Evolutionary conservation across 2,113 vertebrate species (phyloP).

Genomic region (Stegostoma tigrinum): DNA sequence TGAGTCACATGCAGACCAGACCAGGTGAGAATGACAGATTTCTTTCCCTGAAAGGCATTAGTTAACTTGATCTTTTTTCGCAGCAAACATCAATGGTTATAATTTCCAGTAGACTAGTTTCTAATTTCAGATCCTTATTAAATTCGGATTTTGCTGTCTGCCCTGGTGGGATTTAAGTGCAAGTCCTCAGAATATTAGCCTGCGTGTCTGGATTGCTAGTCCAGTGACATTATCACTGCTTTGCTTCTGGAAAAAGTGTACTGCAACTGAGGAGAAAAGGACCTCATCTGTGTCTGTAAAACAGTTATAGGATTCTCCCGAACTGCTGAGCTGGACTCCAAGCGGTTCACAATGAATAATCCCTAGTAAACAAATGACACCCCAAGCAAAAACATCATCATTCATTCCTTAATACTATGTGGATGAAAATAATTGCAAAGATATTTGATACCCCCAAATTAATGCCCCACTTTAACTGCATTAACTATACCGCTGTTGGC

Average conservation of each 20-base stretch:
- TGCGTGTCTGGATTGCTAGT: too few species aligned
- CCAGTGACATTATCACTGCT: background rate
- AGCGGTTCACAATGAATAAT: background rate
- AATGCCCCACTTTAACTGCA: background rate
- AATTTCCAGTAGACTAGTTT: too few species aligned
- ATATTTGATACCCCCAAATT: background rate
- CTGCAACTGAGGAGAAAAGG: background rate
- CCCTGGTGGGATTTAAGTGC: too few species aligned
- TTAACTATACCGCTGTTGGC: background rate
- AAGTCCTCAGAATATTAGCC: too few species aligned
- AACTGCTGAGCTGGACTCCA: background rate
- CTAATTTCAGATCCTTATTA: too few species aligned
- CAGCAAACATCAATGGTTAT: too few species aligned
- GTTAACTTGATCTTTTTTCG: too few species aligned
- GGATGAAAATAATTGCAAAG: background rate
- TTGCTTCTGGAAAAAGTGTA: background rate
- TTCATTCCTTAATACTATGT: background rate
- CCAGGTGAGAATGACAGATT: too few species aligned
- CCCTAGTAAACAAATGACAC: background rate
- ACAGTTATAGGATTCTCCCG: background rate
- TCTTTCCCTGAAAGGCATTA: too few species aligned
- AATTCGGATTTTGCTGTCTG: too few species aligned
- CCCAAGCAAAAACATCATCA: background rate
- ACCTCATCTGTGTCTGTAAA: background rate
- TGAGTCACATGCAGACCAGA: too few species aligned